Conservation (phyloP, 2,888 invertebrate genomes). For the Dendrolimus pini region DNA sequence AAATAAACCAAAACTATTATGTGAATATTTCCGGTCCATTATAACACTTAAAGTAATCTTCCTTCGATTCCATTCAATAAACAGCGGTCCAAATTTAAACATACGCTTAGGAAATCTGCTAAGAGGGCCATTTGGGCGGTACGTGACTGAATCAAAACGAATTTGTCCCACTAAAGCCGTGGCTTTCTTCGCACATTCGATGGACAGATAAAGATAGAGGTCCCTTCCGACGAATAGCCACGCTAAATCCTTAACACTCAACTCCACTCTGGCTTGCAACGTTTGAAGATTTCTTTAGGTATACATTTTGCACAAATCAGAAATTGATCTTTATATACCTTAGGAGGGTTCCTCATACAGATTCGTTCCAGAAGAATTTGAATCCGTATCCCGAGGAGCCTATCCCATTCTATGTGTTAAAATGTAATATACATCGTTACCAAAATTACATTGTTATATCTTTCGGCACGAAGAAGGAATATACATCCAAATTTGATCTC, state of each 20-base stretch:
- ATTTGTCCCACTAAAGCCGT: conserved; percentile 70
- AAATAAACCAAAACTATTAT: neutral
- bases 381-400: too few relatives aligned
- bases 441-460: too few relatives aligned
- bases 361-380: too few relatives aligned
- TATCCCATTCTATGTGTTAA: too few relatives aligned
- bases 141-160: conserved; percentile 71
- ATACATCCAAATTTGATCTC: too few relatives aligned
- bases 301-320: conserved; percentile 7
- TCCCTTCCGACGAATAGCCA: conserved; percentile 55
- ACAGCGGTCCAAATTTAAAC: conserved; percentile 54
- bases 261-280: conserved; percentile 48
- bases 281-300: conserved; percentile 17
- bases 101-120: conserved; percentile 62
- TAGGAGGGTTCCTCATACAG: too few relatives aligned
- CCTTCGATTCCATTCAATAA: conserved; percentile 57
- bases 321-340: too few relatives aligned
- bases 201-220: conserved; percentile 66
- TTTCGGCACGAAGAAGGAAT: too few relatives aligned
- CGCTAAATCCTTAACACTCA: conserved; percentile 67
- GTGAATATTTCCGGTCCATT: too few relatives aligned
- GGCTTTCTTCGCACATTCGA: conserved; percentile 65
- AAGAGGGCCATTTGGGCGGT: conserved; percentile 59
- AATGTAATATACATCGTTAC: too few relatives aligned
- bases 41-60: conserved; percentile 8